Percentiles rank a stretch among this genome's conserved stretches.
Evolutionary conservation across 2,113 vertebrate species (phyloP).

Genomic region (Sphaerodactylus townsendi): DNA sequence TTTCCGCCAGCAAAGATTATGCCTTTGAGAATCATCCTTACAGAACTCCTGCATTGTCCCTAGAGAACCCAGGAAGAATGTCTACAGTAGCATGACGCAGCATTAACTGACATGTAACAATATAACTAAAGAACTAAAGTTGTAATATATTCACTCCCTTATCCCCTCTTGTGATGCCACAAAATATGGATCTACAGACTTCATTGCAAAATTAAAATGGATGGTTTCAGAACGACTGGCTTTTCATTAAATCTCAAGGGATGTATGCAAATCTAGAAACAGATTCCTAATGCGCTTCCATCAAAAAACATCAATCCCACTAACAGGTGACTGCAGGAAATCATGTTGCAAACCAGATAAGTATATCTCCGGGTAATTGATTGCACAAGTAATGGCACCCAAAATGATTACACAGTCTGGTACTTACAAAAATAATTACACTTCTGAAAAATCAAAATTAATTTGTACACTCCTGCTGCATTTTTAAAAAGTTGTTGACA

Average conservation of each 20-base stretch:
- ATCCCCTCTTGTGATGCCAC: accelerated
- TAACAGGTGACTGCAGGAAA: conserved; percentile 71
- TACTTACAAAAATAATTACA: conserved; percentile 79
- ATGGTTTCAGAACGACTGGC: neutral
- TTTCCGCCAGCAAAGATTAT: no score
- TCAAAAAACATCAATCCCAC: neutral
- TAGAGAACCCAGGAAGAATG: neutral
- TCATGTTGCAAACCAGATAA: conserved; percentile 74
- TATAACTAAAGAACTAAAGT: neutral
- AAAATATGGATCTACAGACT: accelerated
- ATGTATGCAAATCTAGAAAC: neutral
- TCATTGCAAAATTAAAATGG: neutral
- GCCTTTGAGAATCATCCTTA: no score
- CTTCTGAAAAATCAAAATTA: conserved; percentile 85
- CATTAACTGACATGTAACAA: neutral
- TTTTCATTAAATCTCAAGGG: neutral
- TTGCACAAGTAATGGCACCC: conserved; percentile 69
- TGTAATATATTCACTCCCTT: neutral
- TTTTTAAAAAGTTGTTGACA: conserved; percentile 81
- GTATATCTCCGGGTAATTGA: conserved; percentile 76
- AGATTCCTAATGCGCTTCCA: neutral
- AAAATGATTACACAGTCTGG: conserved; percentile 78
- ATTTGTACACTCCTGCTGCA: conserved; percentile 78
- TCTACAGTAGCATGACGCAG: neutral
- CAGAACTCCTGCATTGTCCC: no score